Percentiles rank a stretch among this genome's conserved stretches.
Evolutionary conservation across 53 echinoderm and acorn worm genomes (phyloP).

Genomic region (Luidia sarsii): DNA sequence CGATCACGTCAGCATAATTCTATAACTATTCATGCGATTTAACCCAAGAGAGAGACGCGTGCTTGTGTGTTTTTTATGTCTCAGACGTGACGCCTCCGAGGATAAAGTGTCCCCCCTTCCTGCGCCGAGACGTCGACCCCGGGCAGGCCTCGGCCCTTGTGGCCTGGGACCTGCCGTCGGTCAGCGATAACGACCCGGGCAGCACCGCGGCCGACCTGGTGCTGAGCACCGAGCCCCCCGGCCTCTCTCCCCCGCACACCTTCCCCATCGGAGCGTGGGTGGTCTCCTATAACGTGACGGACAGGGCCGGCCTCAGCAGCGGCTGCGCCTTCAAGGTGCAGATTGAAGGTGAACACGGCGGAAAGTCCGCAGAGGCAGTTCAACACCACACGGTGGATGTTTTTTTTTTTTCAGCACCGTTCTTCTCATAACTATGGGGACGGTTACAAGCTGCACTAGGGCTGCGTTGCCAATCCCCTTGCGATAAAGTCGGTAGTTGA

Average conservation of each 20-base stretch:
- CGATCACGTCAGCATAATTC: neutral
- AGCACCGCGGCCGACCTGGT: neutral
- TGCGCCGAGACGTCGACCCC: slow-evolving; percentile 13
- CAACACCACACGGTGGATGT: no score
- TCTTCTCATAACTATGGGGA: no score
- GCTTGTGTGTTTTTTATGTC: no score
- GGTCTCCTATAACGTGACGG: slow-evolving; percentile 22
- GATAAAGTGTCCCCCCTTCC: slow-evolving; percentile 30
- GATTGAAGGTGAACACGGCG: slow-evolving; percentile 24
- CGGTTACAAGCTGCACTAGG: no score
- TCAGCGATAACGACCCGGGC: slow-evolving; percentile 32
- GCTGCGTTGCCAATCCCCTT: no score
- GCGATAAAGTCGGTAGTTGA: no score
- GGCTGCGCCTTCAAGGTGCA: slow-evolving; percentile 30
- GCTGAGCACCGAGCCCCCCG: slow-evolving; percentile 17
- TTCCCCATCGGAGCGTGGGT: slow-evolving; percentile 32
- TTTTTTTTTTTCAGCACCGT: no score
- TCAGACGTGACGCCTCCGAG: slow-evolving; percentile 44
- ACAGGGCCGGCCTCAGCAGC: slow-evolving; percentile 26
- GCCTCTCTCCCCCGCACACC: slow-evolving; percentile 19
- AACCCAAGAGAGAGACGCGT: neutral
- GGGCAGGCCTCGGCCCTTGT: slow-evolving; percentile 33
- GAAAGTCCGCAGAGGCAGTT: no score
- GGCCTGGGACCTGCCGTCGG: slow-evolving; percentile 17
- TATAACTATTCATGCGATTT: neutral